phyloP scores from a whole-genome alignment of 1,140 invertebrate species.

The Pseudoatta argentina region DNA sequence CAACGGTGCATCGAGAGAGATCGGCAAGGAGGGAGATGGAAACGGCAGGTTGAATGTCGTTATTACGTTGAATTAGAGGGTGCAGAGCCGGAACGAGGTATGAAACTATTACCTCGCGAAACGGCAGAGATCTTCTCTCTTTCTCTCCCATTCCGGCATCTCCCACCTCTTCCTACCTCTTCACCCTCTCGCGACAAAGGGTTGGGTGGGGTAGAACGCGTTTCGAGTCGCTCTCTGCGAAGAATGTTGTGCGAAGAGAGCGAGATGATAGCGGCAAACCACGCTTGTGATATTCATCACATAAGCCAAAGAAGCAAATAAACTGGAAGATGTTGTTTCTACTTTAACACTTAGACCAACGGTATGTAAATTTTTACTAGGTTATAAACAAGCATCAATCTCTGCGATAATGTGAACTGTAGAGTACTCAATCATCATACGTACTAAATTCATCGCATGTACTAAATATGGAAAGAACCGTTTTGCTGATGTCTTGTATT shows the following conservation, averaged over 20 bases:
- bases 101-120: conserved; percentile 86
- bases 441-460: no score
- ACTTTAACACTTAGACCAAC: conserved; percentile 32
- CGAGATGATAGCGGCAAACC: conserved; percentile 62
- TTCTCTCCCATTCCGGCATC: conserved; percentile 53
- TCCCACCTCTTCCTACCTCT: conserved; percentile 57
- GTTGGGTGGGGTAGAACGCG: conserved; percentile 70
- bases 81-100: conserved; percentile 87
- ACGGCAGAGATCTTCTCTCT: conserved; percentile 77
- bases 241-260: conserved; percentile 58
- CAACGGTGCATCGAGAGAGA: conserved; percentile 72
- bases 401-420: neutral
- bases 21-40: conserved; percentile 78
- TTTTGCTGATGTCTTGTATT: no score
- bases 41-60: conserved; percentile 85
- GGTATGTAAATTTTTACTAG: neutral
- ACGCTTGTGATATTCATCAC: conserved; percentile 60
- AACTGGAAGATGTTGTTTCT: conserved; percentile 50
- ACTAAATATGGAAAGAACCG: no score
- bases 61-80: conserved; percentile 87
- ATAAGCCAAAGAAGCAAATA: conserved; percentile 62
- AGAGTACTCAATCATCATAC: no score
- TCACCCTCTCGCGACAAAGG: conserved; percentile 46
- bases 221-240: conserved; percentile 64
- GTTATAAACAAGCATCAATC: neutral